A percentile compares a stretch with the other conserved stretches of the same genome.
phyloP scores from a whole-genome alignment of 2,797 vertebrate species.

The Sebastes wilsoni region DNA sequence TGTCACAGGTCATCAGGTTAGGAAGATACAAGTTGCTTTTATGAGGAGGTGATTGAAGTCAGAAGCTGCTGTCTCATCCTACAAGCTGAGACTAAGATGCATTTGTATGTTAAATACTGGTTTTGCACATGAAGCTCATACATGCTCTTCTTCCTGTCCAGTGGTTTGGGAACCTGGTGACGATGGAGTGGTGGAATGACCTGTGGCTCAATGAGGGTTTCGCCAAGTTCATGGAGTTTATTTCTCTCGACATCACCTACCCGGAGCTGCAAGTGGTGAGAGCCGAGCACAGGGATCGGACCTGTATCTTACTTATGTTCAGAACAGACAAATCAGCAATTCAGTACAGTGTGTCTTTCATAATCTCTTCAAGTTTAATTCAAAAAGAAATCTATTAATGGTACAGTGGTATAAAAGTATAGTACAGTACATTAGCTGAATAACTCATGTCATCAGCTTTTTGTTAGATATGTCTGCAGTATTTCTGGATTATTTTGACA shows the following conservation, averaged over 20 bases:
- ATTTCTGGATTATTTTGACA: neutral
- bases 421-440: neutral
- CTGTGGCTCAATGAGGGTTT: conserved; percentile 97
- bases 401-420: neutral
- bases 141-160: conserved; percentile 52
- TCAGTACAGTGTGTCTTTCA: neutral
- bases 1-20: too few species aligned
- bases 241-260: conserved; percentile 86
- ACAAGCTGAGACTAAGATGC: neutral
- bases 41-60: neutral
- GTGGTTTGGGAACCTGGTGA: conserved; percentile 98
- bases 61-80: neutral
- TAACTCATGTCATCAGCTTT: neutral
- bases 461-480: neutral
- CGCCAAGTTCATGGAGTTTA: conserved; percentile 94
- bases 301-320: neutral
- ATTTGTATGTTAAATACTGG: neutral
- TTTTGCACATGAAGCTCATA: neutral
- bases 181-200: conserved; percentile 98
- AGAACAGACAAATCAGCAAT: neutral
- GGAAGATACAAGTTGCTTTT: neutral
- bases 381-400: neutral
- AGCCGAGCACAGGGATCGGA: neutral
- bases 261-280: conserved; percentile 93
- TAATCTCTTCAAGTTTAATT: neutral